phyloP scores from a whole-genome alignment of 2,888 invertebrate genomes.

The Theristus sp. region DNA sequence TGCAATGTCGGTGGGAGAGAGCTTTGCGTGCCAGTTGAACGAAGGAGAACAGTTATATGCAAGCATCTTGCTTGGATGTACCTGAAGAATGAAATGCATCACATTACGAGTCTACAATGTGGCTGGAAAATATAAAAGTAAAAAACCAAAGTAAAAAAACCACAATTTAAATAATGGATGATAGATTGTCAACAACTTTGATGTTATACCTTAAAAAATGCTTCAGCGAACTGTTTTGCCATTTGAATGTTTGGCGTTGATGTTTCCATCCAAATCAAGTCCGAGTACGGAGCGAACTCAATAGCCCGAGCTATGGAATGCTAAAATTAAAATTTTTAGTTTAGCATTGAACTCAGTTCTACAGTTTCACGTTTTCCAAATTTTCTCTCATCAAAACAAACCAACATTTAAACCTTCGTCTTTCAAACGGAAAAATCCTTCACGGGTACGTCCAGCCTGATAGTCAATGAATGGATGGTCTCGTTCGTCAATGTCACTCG shows the following conservation, averaged over 20 bases:
- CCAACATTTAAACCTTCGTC: conserved; percentile 19
- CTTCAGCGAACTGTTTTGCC: conserved; percentile 28
- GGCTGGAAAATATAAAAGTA: background rate
- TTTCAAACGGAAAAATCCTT: conserved; percentile 23
- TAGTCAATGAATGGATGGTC: conserved; percentile 30
- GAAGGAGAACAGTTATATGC: conserved; percentile 30
- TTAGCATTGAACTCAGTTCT: no score
- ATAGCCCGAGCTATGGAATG: conserved; percentile 28
- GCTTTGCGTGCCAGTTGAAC: conserved; percentile 30
- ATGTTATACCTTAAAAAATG: conserved; percentile 20
- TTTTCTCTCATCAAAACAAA: no score
- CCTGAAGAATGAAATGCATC: no score
- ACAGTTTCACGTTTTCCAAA: no score
- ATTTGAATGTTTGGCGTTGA: conserved; percentile 27
- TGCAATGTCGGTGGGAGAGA: conserved; percentile 26
- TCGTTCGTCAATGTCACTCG: conserved; percentile 28
- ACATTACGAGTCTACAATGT: no score
- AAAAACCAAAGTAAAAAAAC: no score
- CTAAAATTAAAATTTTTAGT: no score
- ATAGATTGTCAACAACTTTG: background rate
- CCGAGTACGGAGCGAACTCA: conserved; percentile 25
- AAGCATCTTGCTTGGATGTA: conserved; percentile 24
- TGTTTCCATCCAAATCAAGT: conserved; percentile 32
- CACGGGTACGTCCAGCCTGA: conserved; percentile 25
- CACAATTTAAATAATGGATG: background rate